Base-by-base conservation (phyloP, 2,888 invertebrate species). In the Taenaris catops region DNA sequence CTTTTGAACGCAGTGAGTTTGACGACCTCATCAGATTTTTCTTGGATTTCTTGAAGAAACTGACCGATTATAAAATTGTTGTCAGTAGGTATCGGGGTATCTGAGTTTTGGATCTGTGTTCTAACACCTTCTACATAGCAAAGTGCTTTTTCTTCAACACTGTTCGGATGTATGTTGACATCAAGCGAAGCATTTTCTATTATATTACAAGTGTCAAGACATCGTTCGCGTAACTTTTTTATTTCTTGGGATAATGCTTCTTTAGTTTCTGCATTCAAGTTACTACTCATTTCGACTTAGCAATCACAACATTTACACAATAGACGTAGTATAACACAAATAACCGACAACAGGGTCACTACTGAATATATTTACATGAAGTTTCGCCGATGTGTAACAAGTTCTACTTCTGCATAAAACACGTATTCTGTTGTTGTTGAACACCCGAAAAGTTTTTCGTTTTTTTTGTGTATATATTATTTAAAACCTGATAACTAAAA, bases 1-100 rank as follows among this genome's bases (percentile, higher is more conserved):
- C 46, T 59, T 1, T 67, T 73, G 40, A 69, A 81, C 4, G 75
- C 76, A 6, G 60, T 57, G 4, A 76, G 46, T 34, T 83, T 73
- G 40, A 80, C 61, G 6, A 79, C 49, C 16, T 81, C 68, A 0
- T 26, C 37, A 16, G 61, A 65, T 46, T 73, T 80, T 4, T 70
- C 58, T 41, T 65, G 71, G 1, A 79, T 53, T 41, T 81, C 78
- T 36, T 44, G 57, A 3, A 80, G 48, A 46, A 76, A 80, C 45
- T 75, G 71, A 34, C 58, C 62, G 1, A 73, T 71, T 6, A 75
- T 53, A 6, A 78, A 55, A 43, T 81, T 81, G 8, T 59, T 58
- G 34, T 81, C 75, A 0, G 53, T 58, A 0, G 51, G 47, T n/a
- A 81, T 61, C 0, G 58, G 47, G 0, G 74, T 70, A 25, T 62